A percentile compares a stretch with the other conserved stretches of the same genome.
phyloP scores from a whole-genome alignment of 2,797 vertebrate species.

The Sus cebifrons region DNA sequence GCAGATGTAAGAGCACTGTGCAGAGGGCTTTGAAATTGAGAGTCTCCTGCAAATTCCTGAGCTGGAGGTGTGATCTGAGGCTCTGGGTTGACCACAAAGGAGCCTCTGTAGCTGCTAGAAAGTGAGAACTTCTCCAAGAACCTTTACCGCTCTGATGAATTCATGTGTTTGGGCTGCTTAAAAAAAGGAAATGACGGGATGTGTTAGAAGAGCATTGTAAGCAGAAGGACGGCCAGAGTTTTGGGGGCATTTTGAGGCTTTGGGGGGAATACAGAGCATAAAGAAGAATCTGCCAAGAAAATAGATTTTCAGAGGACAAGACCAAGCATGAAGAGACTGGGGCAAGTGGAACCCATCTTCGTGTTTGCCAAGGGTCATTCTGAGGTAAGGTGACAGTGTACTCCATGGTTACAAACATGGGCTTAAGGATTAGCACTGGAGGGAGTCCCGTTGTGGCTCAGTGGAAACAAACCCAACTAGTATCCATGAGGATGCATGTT shows the following conservation, averaged over 20 bases:
- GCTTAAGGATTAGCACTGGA: neutral
- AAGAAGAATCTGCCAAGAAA: slow-evolving; percentile 14
- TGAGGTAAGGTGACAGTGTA: neutral
- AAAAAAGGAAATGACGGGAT: neutral
- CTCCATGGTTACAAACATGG: neutral
- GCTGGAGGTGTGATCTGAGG: neutral
- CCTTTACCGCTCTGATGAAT: neutral
- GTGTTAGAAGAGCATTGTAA: neutral
- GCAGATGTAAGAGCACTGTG: neutral
- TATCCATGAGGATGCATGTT: no score
- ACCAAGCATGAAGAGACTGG: no score
- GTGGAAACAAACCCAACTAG: neutral
- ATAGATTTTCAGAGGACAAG: neutral
- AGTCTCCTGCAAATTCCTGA: neutral
- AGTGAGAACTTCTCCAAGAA: neutral
- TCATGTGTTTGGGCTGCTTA: neutral
- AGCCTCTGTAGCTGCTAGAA: neutral
- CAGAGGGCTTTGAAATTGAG: neutral
- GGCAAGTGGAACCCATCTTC: neutral
- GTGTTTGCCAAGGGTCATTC: neutral
- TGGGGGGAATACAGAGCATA: neutral
- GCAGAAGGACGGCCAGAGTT: neutral
- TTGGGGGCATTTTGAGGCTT: neutral
- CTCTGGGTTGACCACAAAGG: neutral
- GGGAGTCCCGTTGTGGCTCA: neutral